Evolutionary conservation across 2,113 vertebrate genomes (phyloP).

Genomic region (Catharus fuscescens): DNA sequence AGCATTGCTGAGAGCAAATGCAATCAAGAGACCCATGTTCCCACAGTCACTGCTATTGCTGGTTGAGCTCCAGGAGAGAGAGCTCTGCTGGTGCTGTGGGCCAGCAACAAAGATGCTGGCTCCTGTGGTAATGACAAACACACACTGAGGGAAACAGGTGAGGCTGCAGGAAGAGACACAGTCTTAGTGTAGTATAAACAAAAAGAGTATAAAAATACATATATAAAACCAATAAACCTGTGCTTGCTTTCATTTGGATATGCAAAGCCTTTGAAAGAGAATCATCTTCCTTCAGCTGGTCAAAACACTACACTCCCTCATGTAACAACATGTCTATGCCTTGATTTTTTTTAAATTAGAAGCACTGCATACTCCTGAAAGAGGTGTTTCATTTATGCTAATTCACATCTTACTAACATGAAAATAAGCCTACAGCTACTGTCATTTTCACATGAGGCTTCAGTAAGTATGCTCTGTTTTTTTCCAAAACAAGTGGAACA

Average conservation of each 20-base stretch:
- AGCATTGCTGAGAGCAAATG: not conserved
- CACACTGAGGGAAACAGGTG: fast-evolving
- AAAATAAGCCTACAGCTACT: not conserved
- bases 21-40: not conserved
- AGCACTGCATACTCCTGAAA: not conserved
- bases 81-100: not conserved
- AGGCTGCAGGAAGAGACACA: not conserved
- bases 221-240: not conserved
- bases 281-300: not conserved
- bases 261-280: not conserved
- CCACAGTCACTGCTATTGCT: not conserved
- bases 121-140: not conserved
- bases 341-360: conserved; percentile 1
- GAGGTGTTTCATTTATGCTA: not conserved
- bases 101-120: not conserved
- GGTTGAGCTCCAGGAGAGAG: not conserved
- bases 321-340: not conserved
- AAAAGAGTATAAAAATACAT: not conserved
- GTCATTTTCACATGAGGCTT: not conserved
- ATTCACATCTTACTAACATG: not conserved
- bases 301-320: not conserved
- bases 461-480: not conserved
- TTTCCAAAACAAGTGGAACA: not conserved
- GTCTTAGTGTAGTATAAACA: not conserved
- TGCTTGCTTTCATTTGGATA: not conserved